Conservation (phyloP, 2,113 vertebrate genomes). For the Phalacrocorax carbo region DNA sequence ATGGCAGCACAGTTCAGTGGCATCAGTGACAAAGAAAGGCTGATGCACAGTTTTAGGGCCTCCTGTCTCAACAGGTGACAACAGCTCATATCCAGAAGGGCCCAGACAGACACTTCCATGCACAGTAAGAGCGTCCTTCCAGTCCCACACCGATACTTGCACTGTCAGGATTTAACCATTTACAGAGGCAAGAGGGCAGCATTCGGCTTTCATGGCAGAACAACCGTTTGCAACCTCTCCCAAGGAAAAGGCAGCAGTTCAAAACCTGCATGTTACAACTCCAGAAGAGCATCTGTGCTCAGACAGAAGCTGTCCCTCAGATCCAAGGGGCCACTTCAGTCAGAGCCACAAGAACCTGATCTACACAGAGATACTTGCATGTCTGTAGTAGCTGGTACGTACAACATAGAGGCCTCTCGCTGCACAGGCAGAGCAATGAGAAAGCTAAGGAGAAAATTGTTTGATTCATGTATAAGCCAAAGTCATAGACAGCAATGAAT, state of each 20-base stretch:
- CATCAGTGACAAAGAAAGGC: not conserved
- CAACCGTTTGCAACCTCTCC: not conserved
- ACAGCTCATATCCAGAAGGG: too few species aligned
- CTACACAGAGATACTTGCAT: not conserved
- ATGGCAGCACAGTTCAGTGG: accelerated
- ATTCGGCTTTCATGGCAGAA: not conserved
- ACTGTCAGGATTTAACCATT: not conserved
- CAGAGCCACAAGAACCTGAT: not conserved
- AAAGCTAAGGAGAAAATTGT: not conserved
- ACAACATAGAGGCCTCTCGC: not conserved
- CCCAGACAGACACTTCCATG: not conserved
- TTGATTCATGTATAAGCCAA: not conserved
- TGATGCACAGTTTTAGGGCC: not conserved
- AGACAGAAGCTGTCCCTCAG: not conserved
- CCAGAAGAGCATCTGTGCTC: not conserved
- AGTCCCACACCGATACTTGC: not conserved
- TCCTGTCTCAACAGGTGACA: not conserved
- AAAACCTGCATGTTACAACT: not conserved
- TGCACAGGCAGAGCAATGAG: not conserved
- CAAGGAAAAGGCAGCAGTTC: not conserved
- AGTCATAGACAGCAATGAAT: not conserved
- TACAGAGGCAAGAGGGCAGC: not conserved
- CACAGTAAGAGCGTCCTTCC: not conserved
- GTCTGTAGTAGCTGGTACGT: too few species aligned
- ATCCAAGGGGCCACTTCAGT: not conserved